A percentile compares a stretch with the other conserved stretches of the same genome.
Conservation (phyloP, 2,797 vertebrate species). For the Falco berigora region DNA sequence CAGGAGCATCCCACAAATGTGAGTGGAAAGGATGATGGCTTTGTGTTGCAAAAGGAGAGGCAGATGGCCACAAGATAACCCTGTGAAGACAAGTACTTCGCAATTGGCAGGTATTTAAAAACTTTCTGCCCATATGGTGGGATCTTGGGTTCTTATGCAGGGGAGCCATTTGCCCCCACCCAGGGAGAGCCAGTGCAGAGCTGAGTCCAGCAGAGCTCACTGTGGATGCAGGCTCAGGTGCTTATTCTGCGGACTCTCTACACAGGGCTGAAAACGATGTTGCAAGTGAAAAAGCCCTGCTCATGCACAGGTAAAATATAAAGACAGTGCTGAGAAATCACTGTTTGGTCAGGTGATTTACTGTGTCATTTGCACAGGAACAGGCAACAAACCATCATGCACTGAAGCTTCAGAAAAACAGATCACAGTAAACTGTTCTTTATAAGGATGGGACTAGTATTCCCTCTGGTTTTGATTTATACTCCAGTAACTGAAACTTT, state of each 20-base stretch:
- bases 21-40: background rate
- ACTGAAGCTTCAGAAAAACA: conserved; percentile 17
- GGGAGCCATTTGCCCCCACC: background rate
- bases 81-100: background rate
- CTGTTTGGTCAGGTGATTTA: conserved; percentile 15
- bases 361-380: conserved; percentile 32
- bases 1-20: background rate
- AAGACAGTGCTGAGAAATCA: conserved; percentile 4
- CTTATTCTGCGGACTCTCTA: background rate
- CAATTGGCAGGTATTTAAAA: background rate
- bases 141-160: background rate
- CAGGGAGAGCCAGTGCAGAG: background rate
- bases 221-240: background rate
- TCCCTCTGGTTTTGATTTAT: conserved; percentile 45
- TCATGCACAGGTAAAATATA: conserved; percentile 21
- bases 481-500: background rate
- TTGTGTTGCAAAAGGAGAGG: background rate
- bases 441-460: conserved; percentile 37
- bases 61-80: accelerated
- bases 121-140: background rate
- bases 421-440: conserved; percentile 49
- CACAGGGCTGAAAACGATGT: background rate
- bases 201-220: background rate
- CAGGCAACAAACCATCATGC: background rate
- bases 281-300: background rate